phyloP scores from a whole-genome alignment of 2,888 invertebrate genomes.

The Micropterix aruncella region DNA sequence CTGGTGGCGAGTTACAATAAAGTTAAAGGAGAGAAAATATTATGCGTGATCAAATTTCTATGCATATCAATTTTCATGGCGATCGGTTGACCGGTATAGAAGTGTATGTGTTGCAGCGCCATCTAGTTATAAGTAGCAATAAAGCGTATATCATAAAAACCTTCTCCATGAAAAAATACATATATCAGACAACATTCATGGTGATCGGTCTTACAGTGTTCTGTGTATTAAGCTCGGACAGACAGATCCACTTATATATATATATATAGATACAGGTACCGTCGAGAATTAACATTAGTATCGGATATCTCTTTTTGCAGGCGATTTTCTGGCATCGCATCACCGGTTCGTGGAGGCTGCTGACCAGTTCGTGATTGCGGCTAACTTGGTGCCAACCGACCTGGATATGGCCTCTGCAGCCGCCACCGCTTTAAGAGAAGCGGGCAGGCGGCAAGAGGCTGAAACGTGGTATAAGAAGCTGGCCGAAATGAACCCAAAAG shows the following conservation, averaged over 20 bases:
- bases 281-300: neutral
- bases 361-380: slow-evolving; percentile 63
- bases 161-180: too few relatives aligned
- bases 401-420: slow-evolving; percentile 77
- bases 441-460: slow-evolving; percentile 66
- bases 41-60: too few relatives aligned
- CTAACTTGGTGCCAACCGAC: slow-evolving; percentile 63
- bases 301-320: slow-evolving; percentile 32
- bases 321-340: slow-evolving; percentile 74
- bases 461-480: slow-evolving; percentile 81
- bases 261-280: neutral
- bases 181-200: too few relatives aligned
- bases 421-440: slow-evolving; percentile 75
- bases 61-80: too few relatives aligned
- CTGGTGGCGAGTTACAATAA: too few relatives aligned
- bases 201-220: too few relatives aligned
- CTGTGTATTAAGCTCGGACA: neutral
- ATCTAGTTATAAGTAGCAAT: too few relatives aligned
- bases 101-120: too few relatives aligned
- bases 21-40: too few relatives aligned
- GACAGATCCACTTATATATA: neutral
- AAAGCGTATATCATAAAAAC: too few relatives aligned
- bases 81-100: too few relatives aligned
- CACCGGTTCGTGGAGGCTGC: slow-evolving; percentile 73
- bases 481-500: slow-evolving; percentile 44